Evolutionary conservation across 2,797 vertebrate genomes (phyloP).

Genomic region (Rallus crepitans): DNA sequence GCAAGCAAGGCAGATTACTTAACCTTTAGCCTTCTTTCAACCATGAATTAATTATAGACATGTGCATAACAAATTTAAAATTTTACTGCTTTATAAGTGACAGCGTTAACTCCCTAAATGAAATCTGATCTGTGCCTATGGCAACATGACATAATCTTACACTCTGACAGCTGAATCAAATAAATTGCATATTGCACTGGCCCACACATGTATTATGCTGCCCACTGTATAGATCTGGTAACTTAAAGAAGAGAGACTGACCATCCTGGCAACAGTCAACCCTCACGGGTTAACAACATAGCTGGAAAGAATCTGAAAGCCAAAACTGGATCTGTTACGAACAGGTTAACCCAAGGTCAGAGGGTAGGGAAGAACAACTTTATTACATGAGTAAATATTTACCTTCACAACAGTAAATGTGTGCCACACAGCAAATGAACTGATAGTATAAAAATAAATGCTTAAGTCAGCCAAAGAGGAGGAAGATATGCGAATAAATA

Average conservation of each 20-base stretch:
- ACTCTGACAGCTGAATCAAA: neutral
- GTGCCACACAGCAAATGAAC: conserved; percentile 24
- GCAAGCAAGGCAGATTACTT: neutral
- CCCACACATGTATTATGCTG: rapidly evolving
- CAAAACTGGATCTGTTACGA: neutral
- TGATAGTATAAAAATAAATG: conserved; percentile 30
- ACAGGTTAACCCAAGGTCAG: conserved; percentile 26
- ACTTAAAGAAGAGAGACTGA: neutral
- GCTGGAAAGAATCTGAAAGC: neutral
- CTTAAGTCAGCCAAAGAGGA: conserved; percentile 17
- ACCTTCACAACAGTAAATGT: conserved; percentile 12
- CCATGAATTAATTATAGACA: neutral
- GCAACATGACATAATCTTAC: neutral
- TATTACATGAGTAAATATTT: conserved; percentile 58
- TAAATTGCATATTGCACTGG: neutral
- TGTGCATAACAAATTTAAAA: neutral
- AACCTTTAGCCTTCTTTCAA: neutral
- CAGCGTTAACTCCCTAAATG: neutral
- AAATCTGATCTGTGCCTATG: neutral
- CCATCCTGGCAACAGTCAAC: neutral
- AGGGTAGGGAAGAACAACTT: conserved; percentile 7
- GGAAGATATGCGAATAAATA: conserved; percentile 18
- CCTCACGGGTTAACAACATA: neutral
- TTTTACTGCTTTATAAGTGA: neutral
- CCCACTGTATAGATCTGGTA: neutral